A percentile compares a stretch with the other conserved stretches of the same genome.
These are phyloP conservation scores for Formica exsecta DNA, from an alignment of 1,140 invertebrate genomes.

Conservation along the genomic window DNA sequence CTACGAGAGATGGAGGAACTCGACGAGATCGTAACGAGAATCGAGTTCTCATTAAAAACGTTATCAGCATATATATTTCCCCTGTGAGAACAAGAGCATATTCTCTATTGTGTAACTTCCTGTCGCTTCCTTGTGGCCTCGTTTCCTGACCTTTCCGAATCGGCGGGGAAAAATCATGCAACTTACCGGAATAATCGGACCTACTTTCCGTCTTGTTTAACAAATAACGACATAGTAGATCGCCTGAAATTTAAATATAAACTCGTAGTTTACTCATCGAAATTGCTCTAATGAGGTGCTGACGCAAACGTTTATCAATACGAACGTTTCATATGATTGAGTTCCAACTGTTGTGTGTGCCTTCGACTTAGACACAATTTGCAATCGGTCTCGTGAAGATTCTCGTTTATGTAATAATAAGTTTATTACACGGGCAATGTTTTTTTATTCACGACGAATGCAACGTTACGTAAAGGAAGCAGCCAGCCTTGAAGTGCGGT, in stretches of 20 bases:
- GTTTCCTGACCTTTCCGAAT: constrained; percentile 67
- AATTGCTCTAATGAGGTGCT: constrained; percentile 27
- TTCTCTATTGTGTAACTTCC: constrained; percentile 68
- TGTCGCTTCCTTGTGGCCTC: constrained; percentile 36
- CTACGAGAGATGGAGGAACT: background rate
- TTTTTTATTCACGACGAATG: constrained; percentile 23
- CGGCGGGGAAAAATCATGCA: constrained; percentile 31
- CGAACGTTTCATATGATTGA: background rate
- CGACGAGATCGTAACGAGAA: constrained; percentile 8
- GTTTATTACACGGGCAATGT: constrained; percentile 61
- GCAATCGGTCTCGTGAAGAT: constrained; percentile 42
- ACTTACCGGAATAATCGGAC: constrained; percentile 7
- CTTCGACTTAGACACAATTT: constrained; percentile 56
- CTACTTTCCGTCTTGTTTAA: constrained; percentile 60
- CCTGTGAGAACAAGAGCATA: constrained; percentile 57
- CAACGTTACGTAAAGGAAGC: constrained; percentile 66
- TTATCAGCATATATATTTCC: constrained; percentile 40
- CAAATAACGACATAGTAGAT: background rate
- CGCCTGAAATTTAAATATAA: background rate
- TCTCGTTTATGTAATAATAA: constrained; percentile 68
- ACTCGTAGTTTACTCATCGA: background rate
- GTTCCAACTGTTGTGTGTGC: background rate
- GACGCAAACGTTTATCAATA: constrained; percentile 30
- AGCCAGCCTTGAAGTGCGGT: constrained; percentile 63
- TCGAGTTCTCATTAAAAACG: background rate